Base-by-base conservation (phyloP, 2,888 invertebrate genomes). In the Lycia hirtaria region DNA sequence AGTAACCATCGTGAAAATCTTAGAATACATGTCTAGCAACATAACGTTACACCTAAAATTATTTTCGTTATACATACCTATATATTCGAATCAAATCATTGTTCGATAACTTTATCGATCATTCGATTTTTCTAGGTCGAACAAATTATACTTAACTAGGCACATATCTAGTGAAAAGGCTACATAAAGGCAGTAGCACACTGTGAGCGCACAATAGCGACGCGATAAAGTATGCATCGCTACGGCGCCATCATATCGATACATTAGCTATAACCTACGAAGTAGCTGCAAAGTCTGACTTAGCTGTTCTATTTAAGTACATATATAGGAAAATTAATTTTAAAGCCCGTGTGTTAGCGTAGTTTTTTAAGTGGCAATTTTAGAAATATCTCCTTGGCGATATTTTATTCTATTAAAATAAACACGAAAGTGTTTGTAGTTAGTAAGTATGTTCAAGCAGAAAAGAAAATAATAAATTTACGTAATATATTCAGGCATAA, bases 171-270 rank as follows among this genome's bases (percentile, higher is more conserved):
- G 15, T 54, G 56, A 50, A 63, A 64, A 62, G 62, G 56, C 56
- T 51, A 43, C 49, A 66, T 66, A 60, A 60, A 73, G 77, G 69
- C 62, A 49, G 56, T 52, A 49, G 65, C 67, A 70, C 72, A 76
- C 69, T 52, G 65, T 55, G 35, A 47, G 56, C 62, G 67, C 68
- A 79, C 78, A 80, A 80, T 75, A 43, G 52, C 60, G 60, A 35
- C 52, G 50, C 56, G 56, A 72, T 78, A 69, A 81, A 80, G 75
- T 80, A 81, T 81, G 76, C 79, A 81, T 61, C 71, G 67, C 62
- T 69, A 71, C 73, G 64, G 51, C 70, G 67, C 75, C 75, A 74
- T 78, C 73, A 75, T 80, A 79, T 78, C 76, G 73, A 74, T 72
- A 69, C 60, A 62, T 81, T 77, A 80, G 74, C 67, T 67, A 71